phyloP scores from a whole-genome alignment of 92 coral and sea anemone species.

The Blastomussa wellsi region DNA sequence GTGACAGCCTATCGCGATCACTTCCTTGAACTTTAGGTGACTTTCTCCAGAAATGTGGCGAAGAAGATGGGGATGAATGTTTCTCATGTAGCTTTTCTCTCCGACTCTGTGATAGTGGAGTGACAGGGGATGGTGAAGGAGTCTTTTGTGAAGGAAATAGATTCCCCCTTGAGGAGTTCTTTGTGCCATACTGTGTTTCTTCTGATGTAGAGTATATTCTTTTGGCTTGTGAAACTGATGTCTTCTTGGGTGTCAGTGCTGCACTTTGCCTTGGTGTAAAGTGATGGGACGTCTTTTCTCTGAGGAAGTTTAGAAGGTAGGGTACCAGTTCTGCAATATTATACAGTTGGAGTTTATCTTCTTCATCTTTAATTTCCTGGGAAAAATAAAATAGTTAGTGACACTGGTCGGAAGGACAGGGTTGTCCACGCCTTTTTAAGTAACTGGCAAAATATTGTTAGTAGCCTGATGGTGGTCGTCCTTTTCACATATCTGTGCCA shows the following conservation, averaged over 20 bases:
- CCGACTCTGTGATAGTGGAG: constrained; percentile 35
- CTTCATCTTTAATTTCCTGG: background rate
- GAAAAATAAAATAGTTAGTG: background rate
- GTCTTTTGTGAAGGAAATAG: constrained; percentile 66
- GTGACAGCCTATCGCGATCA: constrained; percentile 54
- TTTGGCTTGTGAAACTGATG: constrained; percentile 37
- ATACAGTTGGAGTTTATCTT: background rate
- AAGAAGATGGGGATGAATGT: constrained; percentile 62
- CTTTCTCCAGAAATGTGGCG: constrained; percentile 64
- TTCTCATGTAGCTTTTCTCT: constrained; percentile 54
- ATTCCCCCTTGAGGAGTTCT: constrained; percentile 64
- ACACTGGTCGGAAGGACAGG: background rate
- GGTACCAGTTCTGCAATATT: constrained; percentile 72
- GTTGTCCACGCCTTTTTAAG: too few species aligned
- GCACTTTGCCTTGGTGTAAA: constrained; percentile 76
- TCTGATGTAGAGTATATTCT: constrained; percentile 12
- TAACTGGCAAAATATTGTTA: too few species aligned
- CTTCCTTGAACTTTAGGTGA: constrained; percentile 62
- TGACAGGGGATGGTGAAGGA: constrained; percentile 56
- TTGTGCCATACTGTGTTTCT: constrained; percentile 29
- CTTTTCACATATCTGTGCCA: too few species aligned
- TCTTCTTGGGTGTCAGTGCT: constrained; percentile 76
- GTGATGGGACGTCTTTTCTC: constrained; percentile 85
- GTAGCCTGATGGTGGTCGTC: too few species aligned
- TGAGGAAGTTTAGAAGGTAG: constrained; percentile 87